Conservation (phyloP, 2,113 vertebrate genomes). For the Bagarius yarrelli region DNA sequence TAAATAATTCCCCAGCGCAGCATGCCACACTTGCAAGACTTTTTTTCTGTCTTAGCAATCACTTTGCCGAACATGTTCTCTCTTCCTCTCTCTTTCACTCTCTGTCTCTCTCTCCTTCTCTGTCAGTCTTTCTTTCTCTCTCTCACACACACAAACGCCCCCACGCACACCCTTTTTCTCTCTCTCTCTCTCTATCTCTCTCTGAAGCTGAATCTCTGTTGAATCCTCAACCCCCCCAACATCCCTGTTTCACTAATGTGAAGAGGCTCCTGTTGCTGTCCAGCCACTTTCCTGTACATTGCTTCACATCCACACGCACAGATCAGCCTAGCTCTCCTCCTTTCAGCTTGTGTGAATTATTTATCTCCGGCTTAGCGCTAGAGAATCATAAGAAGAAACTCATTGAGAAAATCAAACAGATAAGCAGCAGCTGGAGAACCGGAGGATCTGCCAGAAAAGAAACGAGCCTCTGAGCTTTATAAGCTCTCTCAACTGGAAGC, state of each 20-base stretch:
- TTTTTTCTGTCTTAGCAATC: constrained; percentile 39
- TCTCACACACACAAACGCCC: constrained; percentile 4
- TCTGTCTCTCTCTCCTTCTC: constrained; percentile 23
- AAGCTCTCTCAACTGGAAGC: constrained; percentile 8
- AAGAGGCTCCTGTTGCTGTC: constrained; percentile 47
- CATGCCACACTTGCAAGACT: constrained; percentile 28
- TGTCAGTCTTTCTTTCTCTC: constrained; percentile 10
- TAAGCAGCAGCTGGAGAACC: constrained; percentile 31
- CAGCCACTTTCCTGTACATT: background rate
- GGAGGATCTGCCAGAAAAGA: constrained; percentile 32
- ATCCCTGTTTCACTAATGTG: constrained; percentile 29
- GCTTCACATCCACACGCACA: background rate
- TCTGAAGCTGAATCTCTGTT: constrained; percentile 25
- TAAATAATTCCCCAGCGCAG: constrained; percentile 47
- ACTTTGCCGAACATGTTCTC: constrained; percentile 34
- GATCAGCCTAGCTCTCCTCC: constrained; percentile 12
- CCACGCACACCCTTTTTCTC: constrained; percentile 23
- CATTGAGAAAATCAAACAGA: constrained; percentile 51
- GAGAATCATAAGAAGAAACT: constrained; percentile 47
- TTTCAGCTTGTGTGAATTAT: constrained; percentile 52
- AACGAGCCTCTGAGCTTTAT: constrained; percentile 8
- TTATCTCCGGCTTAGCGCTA: constrained; percentile 25
- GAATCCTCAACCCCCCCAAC: constrained; percentile 29
- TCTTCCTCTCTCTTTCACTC: constrained; percentile 29
- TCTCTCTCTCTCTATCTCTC: constrained; percentile 32